These are phyloP conservation scores for Diceros bicornis DNA, from an alignment of 2,797 vertebrate genomes.

Conservation along the genomic window DNA sequence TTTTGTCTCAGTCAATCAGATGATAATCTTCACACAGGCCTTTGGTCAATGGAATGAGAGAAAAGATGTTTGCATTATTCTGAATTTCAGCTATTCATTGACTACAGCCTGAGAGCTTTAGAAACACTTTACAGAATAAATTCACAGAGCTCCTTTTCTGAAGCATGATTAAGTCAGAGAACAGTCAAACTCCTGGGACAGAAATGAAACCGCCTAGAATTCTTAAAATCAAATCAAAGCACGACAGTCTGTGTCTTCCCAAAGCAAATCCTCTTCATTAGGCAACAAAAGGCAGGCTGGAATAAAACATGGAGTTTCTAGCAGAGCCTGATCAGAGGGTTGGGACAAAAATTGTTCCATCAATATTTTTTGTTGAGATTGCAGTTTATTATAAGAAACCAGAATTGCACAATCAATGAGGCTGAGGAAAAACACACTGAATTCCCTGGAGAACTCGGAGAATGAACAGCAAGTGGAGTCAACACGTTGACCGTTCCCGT, in stretches of 20 bases:
- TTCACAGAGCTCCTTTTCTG: slow-evolving; percentile 22
- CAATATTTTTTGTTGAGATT: slow-evolving; percentile 49
- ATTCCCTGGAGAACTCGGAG: slow-evolving; percentile 45
- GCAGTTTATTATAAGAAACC: slow-evolving; percentile 4
- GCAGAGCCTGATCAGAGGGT: neutral
- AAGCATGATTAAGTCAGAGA: slow-evolving; percentile 22
- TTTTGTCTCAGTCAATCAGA: slow-evolving; percentile 27
- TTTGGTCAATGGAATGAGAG: slow-evolving; percentile 35
- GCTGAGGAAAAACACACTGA: neutral
- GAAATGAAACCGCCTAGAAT: slow-evolving; percentile 56
- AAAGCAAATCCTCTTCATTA: slow-evolving; percentile 21
- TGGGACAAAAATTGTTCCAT: slow-evolving; percentile 50
- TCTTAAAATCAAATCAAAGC: slow-evolving; percentile 58
- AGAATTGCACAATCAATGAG: slow-evolving; percentile 28
- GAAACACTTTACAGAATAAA: slow-evolving; percentile 16
- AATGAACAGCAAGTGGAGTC: slow-evolving; percentile 13
- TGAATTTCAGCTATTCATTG: slow-evolving; percentile 29
- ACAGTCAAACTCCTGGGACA: neutral
- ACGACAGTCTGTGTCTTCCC: neutral
- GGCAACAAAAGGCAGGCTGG: neutral
- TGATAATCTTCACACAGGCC: slow-evolving; percentile 44
- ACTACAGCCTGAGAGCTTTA: slow-evolving; percentile 40
- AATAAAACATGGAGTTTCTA: neutral
- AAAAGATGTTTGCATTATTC: slow-evolving; percentile 47
- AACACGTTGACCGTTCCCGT: neutral